Evolutionary conservation across 2,888 invertebrate genomes (phyloP).

Genomic region (Notodromas monacha): DNA sequence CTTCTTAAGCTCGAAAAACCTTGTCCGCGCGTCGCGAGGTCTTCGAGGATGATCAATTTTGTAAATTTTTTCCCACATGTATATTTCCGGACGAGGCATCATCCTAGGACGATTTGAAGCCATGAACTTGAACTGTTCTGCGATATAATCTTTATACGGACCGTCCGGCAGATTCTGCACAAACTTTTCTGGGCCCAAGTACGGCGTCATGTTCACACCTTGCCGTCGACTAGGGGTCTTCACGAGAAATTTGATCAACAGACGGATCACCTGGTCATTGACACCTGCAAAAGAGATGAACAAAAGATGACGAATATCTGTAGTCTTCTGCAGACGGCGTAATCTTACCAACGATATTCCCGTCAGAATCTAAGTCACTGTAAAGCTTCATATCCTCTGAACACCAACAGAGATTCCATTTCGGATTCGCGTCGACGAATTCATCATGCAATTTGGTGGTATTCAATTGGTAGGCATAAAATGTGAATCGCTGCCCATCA

Average conservation of each 20-base stretch:
- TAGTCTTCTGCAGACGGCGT: too few species aligned
- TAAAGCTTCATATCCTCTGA: too few species aligned
- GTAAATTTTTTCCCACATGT: slow-evolving; percentile 50
- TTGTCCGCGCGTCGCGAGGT: not conserved
- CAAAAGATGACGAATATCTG: slow-evolving; percentile 20
- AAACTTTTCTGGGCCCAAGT: slow-evolving; percentile 22
- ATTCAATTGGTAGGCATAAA: slow-evolving; percentile 71
- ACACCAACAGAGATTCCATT: slow-evolving; percentile 45
- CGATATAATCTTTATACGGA: slow-evolving; percentile 16
- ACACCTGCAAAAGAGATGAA: slow-evolving; percentile 23
- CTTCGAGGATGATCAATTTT: slow-evolving; percentile 17
- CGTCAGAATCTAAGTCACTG: too few species aligned
- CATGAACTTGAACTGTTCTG: slow-evolving; percentile 30
- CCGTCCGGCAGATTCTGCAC: slow-evolving; percentile 9
- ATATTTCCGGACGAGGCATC: slow-evolving; percentile 29
- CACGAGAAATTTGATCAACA: not conserved
- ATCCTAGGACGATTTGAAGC: slow-evolving; percentile 30
- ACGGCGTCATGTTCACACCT: slow-evolving; percentile 33
- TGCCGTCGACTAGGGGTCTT: slow-evolving; percentile 23
- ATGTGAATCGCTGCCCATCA: slow-evolving; percentile 53
- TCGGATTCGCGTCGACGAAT: slow-evolving; percentile 23
- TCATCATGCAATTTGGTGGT: slow-evolving; percentile 30
- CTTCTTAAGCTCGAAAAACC: not conserved
- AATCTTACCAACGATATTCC: too few species aligned
- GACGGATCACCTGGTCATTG: not conserved